Conservation (phyloP, 2,888 invertebrate genomes). For the Synanthedon andrenaeformis region DNA sequence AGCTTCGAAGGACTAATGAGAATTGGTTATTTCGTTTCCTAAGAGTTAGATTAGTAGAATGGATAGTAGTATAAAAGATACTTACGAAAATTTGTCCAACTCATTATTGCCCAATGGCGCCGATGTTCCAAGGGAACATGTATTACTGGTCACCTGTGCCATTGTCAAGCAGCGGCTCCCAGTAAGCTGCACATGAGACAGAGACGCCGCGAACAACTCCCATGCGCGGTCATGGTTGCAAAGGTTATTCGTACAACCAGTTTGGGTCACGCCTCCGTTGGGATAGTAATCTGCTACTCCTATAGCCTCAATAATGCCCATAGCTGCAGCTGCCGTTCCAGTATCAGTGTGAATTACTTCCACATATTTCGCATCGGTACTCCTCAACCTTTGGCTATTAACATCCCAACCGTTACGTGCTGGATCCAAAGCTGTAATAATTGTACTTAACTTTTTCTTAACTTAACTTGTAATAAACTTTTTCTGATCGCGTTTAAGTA, state of each 20-base stretch:
- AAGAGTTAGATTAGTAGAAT: no score
- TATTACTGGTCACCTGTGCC: conserved; percentile 3
- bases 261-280: conserved; percentile 21
- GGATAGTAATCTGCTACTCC: conserved; percentile 7
- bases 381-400: conserved; percentile 1
- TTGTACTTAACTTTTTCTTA: no score
- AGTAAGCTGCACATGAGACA: conserved; percentile 2
- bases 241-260: conserved; percentile 7
- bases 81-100: neutral
- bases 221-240: conserved; percentile 9
- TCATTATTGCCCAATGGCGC: conserved; percentile 2
- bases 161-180: conserved; percentile 4
- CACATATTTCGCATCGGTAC: conserved; percentile 16
- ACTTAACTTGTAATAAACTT: no score
- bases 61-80: no score
- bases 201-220: conserved; percentile 6
- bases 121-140: conserved; percentile 3
- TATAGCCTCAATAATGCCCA: conserved; percentile 3
- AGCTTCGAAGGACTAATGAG: no score
- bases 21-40: no score
- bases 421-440: conserved; percentile 5
- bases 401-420: conserved; percentile 42
- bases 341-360: conserved; percentile 8
- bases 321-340: conserved; percentile 3
- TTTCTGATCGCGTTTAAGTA: no score